A percentile compares a stretch with the other conserved stretches of the same genome.
phyloP scores from a whole-genome alignment of 2,797 vertebrate species.

The Poecilia velifera region DNA sequence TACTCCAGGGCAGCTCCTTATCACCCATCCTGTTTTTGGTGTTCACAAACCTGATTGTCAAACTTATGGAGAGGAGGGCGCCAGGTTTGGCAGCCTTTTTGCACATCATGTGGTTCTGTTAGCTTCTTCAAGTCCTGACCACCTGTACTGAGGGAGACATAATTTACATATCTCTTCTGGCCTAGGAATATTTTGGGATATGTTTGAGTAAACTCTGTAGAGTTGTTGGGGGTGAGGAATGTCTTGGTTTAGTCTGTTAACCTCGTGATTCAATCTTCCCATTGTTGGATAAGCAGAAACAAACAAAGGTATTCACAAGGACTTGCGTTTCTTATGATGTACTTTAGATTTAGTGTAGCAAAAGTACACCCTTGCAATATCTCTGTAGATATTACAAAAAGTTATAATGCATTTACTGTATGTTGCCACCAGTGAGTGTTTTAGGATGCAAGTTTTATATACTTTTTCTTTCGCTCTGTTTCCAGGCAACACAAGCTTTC shows the following conservation, averaged over 20 bases:
- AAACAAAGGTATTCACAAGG: not conserved
- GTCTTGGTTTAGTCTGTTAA: not conserved
- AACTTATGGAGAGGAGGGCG: not conserved
- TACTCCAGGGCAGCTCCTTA: not conserved
- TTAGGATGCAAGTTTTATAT: not conserved
- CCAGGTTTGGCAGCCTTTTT: not conserved
- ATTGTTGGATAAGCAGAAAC: not conserved
- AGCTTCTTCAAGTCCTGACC: not conserved
- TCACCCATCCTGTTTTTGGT: not conserved
- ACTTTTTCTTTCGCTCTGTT: slow-evolving; percentile 5
- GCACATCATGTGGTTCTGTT: not conserved
- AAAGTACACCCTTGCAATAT: not conserved
- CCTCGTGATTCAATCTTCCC: not conserved
- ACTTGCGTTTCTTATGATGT: not conserved
- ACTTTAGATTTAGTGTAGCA: not conserved
- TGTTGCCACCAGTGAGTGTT: not conserved
- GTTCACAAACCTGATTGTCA: not conserved
- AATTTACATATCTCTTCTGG: not conserved
- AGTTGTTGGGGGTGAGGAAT: not conserved
- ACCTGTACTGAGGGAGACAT: not conserved
- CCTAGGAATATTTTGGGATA: not conserved
- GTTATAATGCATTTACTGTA: not conserved
- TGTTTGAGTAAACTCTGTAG: not conserved
- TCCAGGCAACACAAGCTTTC: slow-evolving; percentile 3
- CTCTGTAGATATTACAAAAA: not conserved